Conservation (phyloP, 2,888 invertebrate genomes). For the Caenorhabditis sp. region DNA sequence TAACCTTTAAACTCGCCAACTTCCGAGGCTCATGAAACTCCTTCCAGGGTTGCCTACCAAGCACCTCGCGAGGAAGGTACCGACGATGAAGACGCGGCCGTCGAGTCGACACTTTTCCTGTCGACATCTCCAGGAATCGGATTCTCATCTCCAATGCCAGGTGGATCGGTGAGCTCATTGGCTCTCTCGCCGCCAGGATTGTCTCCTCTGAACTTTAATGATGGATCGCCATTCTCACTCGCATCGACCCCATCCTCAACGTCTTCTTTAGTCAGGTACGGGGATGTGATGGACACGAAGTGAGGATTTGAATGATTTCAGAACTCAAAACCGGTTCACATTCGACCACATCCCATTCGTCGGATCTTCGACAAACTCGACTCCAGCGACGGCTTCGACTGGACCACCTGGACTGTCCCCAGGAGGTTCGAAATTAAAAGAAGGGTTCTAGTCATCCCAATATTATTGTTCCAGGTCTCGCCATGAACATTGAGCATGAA, state of each 20-base stretch:
- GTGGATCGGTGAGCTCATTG: conserved; percentile 54
- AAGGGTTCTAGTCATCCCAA: too few relatives aligned
- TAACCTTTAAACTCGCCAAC: neutral
- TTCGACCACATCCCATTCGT: conserved; percentile 73
- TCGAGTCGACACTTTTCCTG: conserved; percentile 59
- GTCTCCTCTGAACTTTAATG: conserved; percentile 79
- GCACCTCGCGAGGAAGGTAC: conserved; percentile 55
- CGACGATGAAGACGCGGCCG: conserved; percentile 55
- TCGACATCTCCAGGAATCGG: conserved; percentile 58
- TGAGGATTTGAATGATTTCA: neutral
- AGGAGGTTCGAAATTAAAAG: neutral
- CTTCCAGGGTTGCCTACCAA: conserved; percentile 59
- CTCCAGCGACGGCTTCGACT: conserved; percentile 51
- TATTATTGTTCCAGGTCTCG: neutral
- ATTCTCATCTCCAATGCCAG: conserved; percentile 45
- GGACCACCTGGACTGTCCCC: conserved; percentile 54
- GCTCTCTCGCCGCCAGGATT: conserved; percentile 80
- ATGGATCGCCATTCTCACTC: conserved; percentile 75
- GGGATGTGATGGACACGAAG: neutral
- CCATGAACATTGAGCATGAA: conserved; percentile 29
- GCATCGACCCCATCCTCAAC: conserved; percentile 76
- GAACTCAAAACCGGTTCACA: conserved; percentile 68
- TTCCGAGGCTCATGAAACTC: neutral
- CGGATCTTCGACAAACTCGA: conserved; percentile 56
- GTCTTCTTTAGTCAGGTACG: conserved; percentile 37